Base-by-base conservation (phyloP, 2,797 vertebrate genomes). In the Melopsittacus undulatus region DNA sequence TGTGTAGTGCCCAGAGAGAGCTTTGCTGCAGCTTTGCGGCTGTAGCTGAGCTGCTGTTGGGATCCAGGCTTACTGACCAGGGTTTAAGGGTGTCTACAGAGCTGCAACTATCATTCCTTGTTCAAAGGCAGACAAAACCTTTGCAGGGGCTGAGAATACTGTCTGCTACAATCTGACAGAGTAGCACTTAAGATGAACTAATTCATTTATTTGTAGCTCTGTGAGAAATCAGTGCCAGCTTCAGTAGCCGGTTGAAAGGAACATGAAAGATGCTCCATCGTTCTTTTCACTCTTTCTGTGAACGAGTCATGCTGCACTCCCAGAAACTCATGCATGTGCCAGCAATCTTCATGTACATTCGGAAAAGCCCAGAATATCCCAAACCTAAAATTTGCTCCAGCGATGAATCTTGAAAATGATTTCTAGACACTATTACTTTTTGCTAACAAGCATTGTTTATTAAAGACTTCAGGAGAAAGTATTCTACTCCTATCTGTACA, bases 311-410 rank as follows among this genome's bases (percentile, higher is more conserved):
- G 42, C 91, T 51, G 82, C 63, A 3, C 82, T 51, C 72, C n/a
- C 95, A 57, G 81, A 66, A 89, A 21, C 61, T 61, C 78, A 29
- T 10, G 10, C 13, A 1, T 66, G 69, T 93, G 92, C 93, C 91
- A 89, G 52, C 66, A 80, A 54, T 54, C 64, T 48, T 48, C 48
- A 11, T 8, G 48, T 8, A 3, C 2, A 0, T 61, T 64, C 62
- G 32, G 69, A 80, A 94, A 92, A 91, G n/a, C 89, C 75, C 61
- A 81, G 45, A 87, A 64, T 40, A 54, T 46, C 92, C 90, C 72
- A 74, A 74, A 43, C 62, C 51, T 68, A 22, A 87, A 80, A 84
- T 77, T 61, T 52, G 24, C 27, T 82, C 32, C 30, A 61, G 64
- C 17, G 10, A 24, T 24, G 72, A 34, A 32, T 34, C 75, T 43